A percentile compares a stretch with the other conserved stretches of the same genome.
These are phyloP conservation scores for Anoplophora glabripennis DNA, from an alignment of 1,140 invertebrate genomes.

Conservation along the genomic window DNA sequence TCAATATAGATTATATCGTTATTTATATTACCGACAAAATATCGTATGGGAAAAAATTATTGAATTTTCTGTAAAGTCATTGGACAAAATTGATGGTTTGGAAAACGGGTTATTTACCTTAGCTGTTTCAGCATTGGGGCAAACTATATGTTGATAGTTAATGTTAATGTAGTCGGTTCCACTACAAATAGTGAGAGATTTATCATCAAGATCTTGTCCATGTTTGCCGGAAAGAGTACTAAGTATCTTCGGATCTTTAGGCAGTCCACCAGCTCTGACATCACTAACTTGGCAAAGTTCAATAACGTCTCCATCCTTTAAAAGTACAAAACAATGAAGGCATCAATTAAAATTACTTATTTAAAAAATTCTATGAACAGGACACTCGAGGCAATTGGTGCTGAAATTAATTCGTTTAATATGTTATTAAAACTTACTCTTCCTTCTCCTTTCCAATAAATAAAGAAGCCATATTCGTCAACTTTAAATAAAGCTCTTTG, in stretches of 20 bases:
- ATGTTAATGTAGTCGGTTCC: conserved; percentile 99
- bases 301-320: conserved; percentile 92
- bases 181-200: conserved; percentile 96
- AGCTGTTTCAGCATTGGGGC: conserved; percentile 85
- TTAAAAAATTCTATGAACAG: conserved; percentile 12
- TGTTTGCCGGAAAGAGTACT: conserved; percentile 77
- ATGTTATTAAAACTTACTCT: conserved; percentile 60
- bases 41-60: no score
- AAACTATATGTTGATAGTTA: conserved; percentile 96
- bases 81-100: no score
- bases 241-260: conserved; percentile 84
- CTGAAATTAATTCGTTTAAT: not conserved
- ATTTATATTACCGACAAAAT: no score
- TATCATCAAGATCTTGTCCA: conserved; percentile 81
- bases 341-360: not conserved
- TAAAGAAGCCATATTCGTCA: conserved; percentile 98
- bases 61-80: no score
- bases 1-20: no score
- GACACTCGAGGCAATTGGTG: not conserved
- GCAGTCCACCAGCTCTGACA: conserved; percentile 82
- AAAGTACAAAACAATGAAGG: conserved; percentile 35
- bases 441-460: conserved; percentile 97
- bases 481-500: conserved; percentile 89
- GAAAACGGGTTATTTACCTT: conserved; percentile 76
- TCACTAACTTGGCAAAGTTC: conserved; percentile 97